Base-by-base conservation (phyloP, 2,888 invertebrate species). In the Caenorhabditis uteleia region DNA sequence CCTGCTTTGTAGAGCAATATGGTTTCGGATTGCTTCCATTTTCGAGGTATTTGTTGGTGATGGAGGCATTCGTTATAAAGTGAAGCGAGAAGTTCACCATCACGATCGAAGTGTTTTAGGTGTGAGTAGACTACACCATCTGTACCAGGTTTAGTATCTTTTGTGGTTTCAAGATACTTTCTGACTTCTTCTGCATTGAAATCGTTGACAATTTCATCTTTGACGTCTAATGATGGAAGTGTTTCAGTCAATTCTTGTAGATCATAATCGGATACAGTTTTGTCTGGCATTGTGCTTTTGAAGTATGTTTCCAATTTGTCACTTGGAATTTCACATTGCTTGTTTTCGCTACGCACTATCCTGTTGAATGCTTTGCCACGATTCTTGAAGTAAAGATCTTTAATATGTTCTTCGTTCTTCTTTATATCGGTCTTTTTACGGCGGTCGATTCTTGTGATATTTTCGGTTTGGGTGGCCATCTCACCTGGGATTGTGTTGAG, bases 381-480 rank as follows among this genome's bases (percentile, higher is more conserved):
- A n/a, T n/a, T n/a, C n/a, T n/a, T n/a, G n/a, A n/a, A n/a, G n/a
- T n/a, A n/a, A n/a, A n/a, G n/a, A n/a, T n/a, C n/a, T n/a, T n/a
- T n/a, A n/a, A n/a, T n/a, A n/a, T n/a, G n/a, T n/a, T n/a, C n/a
- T n/a, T n/a, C n/a, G n/a, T n/a, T n/a, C n/a, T n/a, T n/a, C n/a
- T n/a, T n/a, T n/a, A n/a, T n/a, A n/a, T n/a, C n/a, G n/a, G n/a
- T n/a, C n/a, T n/a, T n/a, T n/a, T n/a, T n/a, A n/a, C n/a, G n/a
- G n/a, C n/a, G n/a, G n/a, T n/a, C n/a, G 6, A 8, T 18, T 3
- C 10, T 7, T 20, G 16, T 34, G 34, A 16, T 12, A 16, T 23
- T 27, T 34, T 34, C 43, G 8, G 51, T 51, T 26, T 51, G 51
- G 10, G 51, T 51, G 3, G 23, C 29, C 51, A 51, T 51, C 21